Percentiles rank a stretch among this genome's conserved stretches.
Conservation (phyloP, 2,797 vertebrate species). For the Aulostomus chinensis region DNA sequence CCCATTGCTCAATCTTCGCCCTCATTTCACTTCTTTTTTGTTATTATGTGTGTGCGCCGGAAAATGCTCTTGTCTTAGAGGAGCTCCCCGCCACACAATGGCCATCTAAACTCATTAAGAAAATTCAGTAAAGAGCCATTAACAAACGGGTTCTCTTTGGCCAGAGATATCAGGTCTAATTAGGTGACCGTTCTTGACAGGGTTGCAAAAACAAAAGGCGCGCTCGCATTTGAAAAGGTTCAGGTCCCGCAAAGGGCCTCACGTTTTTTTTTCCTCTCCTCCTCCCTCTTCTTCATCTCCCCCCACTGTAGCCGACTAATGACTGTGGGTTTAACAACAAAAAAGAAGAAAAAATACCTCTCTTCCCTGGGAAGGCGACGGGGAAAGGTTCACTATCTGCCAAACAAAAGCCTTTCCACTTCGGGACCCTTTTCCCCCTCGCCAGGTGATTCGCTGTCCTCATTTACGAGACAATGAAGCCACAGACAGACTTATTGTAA, state of each 20-base stretch:
- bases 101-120: conserved; percentile 97
- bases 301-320: conserved; percentile 84
- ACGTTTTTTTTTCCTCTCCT: conserved; percentile 67
- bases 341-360: conserved; percentile 59
- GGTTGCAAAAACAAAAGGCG: conserved; percentile 95
- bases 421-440: conserved; percentile 84
- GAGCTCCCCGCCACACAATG: conserved; percentile 87
- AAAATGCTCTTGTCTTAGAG: conserved; percentile 75
- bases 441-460: conserved; percentile 90
- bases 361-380: conserved; percentile 69
- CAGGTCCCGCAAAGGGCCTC: conserved; percentile 86
- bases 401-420: conserved; percentile 88
- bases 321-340: conserved; percentile 85
- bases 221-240: conserved; percentile 89
- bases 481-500: conserved; percentile 82
- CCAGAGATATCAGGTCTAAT: conserved; percentile 95
- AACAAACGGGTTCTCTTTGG: conserved; percentile 83
- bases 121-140: conserved; percentile 94
- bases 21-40: conserved; percentile 65
- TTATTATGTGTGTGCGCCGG: conserved; percentile 41
- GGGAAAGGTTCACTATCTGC: conserved; percentile 71
- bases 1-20: conserved; percentile 69
- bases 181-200: conserved; percentile 94
- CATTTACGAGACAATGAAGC: conserved; percentile 79
- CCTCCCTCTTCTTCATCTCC: conserved; percentile 42